These are phyloP conservation scores for Tetropium fuscum DNA, from an alignment of 2,888 invertebrate genomes.

Conservation along the genomic window DNA sequence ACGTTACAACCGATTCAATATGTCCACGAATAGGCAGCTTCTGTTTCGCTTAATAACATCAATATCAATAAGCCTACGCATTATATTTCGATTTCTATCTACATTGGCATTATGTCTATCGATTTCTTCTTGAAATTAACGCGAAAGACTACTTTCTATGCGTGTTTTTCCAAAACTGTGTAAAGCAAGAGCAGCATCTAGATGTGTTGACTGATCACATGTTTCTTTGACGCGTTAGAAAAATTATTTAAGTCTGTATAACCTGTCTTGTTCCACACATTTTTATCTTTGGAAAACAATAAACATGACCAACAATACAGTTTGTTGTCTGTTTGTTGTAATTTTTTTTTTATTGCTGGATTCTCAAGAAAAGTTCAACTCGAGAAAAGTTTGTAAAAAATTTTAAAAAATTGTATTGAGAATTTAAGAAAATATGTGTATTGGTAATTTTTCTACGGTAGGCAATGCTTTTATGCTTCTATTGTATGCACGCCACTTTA, in stretches of 20 bases:
- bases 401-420: too few species aligned
- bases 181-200: slow-evolving; percentile 20
- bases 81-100: slow-evolving; percentile 27
- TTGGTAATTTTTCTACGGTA: too few species aligned
- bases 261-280: slow-evolving; percentile 12
- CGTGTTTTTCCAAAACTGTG: slow-evolving; percentile 22
- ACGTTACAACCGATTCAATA: not conserved
- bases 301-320: slow-evolving; percentile 32
- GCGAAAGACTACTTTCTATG: slow-evolving; percentile 19
- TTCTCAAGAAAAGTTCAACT: too few species aligned
- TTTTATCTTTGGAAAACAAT: slow-evolving; percentile 29
- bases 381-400: too few species aligned
- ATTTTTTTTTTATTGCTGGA: too few species aligned
- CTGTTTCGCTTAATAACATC: slow-evolving; percentile 13
- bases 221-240: slow-evolving; percentile 3
- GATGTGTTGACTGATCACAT: slow-evolving; percentile 22
- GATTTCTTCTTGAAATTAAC: slow-evolving; percentile 20
- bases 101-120: slow-evolving; percentile 22
- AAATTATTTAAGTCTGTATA: not conserved
- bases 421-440: too few species aligned
- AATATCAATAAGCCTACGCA: slow-evolving; percentile 22
- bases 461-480: too few species aligned
- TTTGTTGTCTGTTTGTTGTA: too few species aligned
- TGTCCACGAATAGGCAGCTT: not conserved
- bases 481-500: too few species aligned